Conservation (phyloP, 1,140 invertebrate genomes). For the Drosophila rhopaloa region DNA sequence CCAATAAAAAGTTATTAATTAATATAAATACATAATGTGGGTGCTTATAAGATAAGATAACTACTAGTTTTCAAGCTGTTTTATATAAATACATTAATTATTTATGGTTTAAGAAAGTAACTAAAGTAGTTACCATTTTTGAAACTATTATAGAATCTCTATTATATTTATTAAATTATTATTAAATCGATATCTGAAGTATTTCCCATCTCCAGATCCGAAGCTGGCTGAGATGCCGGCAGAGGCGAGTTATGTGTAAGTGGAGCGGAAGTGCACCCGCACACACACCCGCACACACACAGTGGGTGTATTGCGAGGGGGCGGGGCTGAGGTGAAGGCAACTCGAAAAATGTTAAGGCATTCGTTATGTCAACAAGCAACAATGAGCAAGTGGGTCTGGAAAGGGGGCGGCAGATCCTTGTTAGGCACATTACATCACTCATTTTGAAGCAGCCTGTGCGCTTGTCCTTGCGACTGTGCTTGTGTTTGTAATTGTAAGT, state of each 20-base stretch:
- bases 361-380: constrained; percentile 82
- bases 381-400: constrained; percentile 47
- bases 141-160: not conserved
- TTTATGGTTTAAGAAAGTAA: no score
- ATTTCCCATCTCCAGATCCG: constrained; percentile 10
- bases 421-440: constrained; percentile 78
- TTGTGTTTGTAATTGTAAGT: constrained; percentile 69
- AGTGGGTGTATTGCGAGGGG: not conserved
- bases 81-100: no score
- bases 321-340: constrained; percentile 15
- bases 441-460: constrained; percentile 54
- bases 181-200: not conserved
- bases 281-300: constrained; percentile 6
- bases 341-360: constrained; percentile 75
- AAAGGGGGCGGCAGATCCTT: constrained; percentile 21
- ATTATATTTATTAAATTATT: not conserved
- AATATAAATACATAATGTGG: no score
- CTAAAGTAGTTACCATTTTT: no score
- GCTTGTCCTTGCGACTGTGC: constrained; percentile 24
- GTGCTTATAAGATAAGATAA: no score
- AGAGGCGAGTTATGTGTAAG: constrained; percentile 73
- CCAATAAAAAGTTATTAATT: no score
- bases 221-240: constrained; percentile 14
- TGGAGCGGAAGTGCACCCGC: constrained; percentile 71
- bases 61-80: no score